Evolutionary conservation across 2,888 invertebrate species (phyloP).

Genomic region (Cryptocheilus praepositus): DNA sequence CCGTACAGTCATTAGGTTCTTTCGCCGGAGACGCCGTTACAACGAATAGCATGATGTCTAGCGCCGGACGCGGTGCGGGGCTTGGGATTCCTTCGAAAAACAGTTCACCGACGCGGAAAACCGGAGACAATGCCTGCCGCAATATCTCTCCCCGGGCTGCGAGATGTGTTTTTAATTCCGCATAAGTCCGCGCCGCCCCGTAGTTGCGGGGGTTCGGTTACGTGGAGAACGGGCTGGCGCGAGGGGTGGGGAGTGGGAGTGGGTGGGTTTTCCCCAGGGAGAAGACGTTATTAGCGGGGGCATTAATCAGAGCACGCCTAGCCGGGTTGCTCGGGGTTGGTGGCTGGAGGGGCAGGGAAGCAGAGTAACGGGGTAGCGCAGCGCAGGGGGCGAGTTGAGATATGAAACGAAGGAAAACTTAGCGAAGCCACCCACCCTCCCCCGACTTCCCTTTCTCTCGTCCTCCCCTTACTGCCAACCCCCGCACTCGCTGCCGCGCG

Average conservation of each 20-base stretch:
- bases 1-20: no score
- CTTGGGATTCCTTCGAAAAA: not conserved
- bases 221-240: conserved; percentile 21
- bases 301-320: conserved; percentile 69
- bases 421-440: conserved; percentile 49
- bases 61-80: no score
- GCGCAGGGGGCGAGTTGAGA: conserved; percentile 48
- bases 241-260: conserved; percentile 26
- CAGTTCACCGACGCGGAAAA: conserved; percentile 30
- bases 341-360: conserved; percentile 27
- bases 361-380: conserved; percentile 24
- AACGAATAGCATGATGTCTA: no score
- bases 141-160: conserved; percentile 52
- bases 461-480: conserved; percentile 8
- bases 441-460: conserved; percentile 19
- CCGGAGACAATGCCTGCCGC: conserved; percentile 51
- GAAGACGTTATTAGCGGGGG: conserved; percentile 73
- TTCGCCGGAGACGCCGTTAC: no score
- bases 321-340: conserved; percentile 25
- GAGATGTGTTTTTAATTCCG: conserved; percentile 72
- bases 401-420: conserved; percentile 61
- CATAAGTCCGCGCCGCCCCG: conserved; percentile 63
- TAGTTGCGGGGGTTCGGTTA: conserved; percentile 13
- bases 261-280: conserved; percentile 60
- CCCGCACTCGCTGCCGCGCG: not conserved